These are phyloP conservation scores for Podargus strigoides DNA, from an alignment of 2,797 vertebrate species.

Conservation along the genomic window DNA sequence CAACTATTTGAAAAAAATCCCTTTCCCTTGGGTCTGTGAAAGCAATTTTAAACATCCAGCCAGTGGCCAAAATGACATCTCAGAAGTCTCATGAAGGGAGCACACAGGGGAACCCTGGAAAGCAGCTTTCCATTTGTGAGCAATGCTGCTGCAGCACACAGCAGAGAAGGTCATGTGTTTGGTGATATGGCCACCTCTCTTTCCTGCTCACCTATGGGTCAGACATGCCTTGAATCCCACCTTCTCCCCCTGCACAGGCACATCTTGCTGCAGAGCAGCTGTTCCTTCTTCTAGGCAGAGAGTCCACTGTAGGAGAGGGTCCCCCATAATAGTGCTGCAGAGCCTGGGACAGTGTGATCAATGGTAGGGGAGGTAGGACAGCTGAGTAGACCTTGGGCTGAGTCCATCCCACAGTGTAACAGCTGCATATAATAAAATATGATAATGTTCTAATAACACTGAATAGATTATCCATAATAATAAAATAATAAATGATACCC, in stretches of 20 bases:
- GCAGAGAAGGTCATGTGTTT: fast-evolving
- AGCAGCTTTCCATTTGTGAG: neutral
- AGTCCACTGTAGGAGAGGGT: neutral
- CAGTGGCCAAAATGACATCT: neutral
- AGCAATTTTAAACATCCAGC: neutral
- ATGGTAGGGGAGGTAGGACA: neutral
- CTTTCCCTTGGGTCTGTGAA: neutral
- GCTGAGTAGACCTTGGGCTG: neutral
- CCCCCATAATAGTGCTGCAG: too few relatives aligned
- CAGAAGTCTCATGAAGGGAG: neutral
- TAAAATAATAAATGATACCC: neutral
- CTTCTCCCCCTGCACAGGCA: neutral
- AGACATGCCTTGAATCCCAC: neutral
- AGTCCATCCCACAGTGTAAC: neutral
- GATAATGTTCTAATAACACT: neutral
- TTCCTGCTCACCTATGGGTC: neutral
- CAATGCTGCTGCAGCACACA: neutral
- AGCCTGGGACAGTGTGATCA: neutral
- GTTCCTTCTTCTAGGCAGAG: neutral
- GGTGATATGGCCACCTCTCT: fast-evolving
- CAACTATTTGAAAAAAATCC: neutral
- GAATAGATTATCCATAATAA: neutral
- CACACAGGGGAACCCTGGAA: neutral
- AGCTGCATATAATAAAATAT: neutral
- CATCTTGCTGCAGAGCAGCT: neutral